A percentile compares a stretch with the other conserved stretches of the same genome.
These are phyloP conservation scores for Pterobdella sp. DNA, from an alignment of 2,888 invertebrate genomes.

Conservation along the genomic window DNA sequence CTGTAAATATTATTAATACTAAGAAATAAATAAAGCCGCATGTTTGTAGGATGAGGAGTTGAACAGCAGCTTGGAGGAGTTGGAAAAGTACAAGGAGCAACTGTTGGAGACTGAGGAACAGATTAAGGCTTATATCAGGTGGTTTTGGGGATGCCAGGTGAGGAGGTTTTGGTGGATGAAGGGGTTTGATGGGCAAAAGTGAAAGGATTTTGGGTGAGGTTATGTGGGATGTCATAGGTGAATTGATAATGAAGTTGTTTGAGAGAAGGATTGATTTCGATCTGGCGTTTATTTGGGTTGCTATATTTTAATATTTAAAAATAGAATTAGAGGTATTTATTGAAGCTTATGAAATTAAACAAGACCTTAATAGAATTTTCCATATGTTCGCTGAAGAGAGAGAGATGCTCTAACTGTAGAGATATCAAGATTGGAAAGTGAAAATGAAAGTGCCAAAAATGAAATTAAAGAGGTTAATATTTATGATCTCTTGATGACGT, in stretches of 20 bases:
- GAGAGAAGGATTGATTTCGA: too few relatives aligned
- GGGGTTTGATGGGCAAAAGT: too few relatives aligned
- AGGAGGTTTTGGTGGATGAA: too few relatives aligned
- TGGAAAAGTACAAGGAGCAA: conserved; percentile 81
- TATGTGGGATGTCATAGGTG: too few relatives aligned
- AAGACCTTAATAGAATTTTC: too few relatives aligned
- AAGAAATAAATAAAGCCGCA: too few relatives aligned
- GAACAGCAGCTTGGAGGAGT: conserved; percentile 90
- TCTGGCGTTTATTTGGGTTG: too few relatives aligned
- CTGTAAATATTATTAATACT: not conserved
- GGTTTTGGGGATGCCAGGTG: not conserved
- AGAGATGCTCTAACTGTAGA: conserved; percentile 12
- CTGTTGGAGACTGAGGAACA: conserved; percentile 85
- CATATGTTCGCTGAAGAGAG: not conserved
- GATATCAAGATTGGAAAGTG: conserved; percentile 21
- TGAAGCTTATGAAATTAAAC: too few relatives aligned
- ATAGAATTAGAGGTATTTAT: too few relatives aligned
- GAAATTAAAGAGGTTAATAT: conserved; percentile 23
- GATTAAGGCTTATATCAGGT: conserved; percentile 60
- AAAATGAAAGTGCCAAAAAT: conserved; percentile 23
- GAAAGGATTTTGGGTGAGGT: too few relatives aligned
- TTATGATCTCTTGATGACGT: not conserved
- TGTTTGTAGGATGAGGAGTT: conserved; percentile 96
- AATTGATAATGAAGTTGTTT: too few relatives aligned
- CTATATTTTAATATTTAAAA: too few relatives aligned